phyloP scores from a whole-genome alignment of 2,797 vertebrate species.

The Buceros bicornis region DNA sequence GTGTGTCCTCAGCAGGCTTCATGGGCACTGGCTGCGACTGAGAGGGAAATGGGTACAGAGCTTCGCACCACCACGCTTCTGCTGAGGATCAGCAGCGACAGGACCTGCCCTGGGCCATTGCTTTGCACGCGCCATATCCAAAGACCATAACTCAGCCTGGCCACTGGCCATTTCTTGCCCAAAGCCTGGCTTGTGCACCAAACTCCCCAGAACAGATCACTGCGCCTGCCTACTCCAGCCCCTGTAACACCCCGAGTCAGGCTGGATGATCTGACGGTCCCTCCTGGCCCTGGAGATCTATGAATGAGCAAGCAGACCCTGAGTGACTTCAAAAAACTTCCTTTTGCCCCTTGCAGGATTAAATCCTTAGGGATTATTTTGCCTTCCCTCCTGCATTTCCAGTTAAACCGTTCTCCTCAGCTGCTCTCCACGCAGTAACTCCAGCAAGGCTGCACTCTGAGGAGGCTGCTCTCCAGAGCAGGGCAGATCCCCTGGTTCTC shows the following conservation, averaged over 20 bases:
- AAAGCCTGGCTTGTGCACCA: neutral
- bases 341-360: neutral
- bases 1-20: neutral
- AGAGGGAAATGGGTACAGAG: neutral
- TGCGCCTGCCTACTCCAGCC: too few species aligned
- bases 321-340: neutral
- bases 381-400: neutral
- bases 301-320: fast-evolving
- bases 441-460: neutral
- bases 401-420: neutral
- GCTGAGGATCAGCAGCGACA: fast-evolving
- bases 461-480: neutral
- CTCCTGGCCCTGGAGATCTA: neutral
- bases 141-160: fast-evolving
- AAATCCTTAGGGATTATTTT: neutral
- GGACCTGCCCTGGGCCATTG: fast-evolving
- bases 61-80: neutral
- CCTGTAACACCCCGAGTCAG: neutral
- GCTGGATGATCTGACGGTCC: too few species aligned
- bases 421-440: neutral
- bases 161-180: neutral
- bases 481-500: neutral
- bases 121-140: neutral
- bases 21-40: neutral
- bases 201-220: neutral